Evolutionary conservation across 2,888 invertebrate genomes (phyloP).

Genomic region (Latrodectus elegans): DNA sequence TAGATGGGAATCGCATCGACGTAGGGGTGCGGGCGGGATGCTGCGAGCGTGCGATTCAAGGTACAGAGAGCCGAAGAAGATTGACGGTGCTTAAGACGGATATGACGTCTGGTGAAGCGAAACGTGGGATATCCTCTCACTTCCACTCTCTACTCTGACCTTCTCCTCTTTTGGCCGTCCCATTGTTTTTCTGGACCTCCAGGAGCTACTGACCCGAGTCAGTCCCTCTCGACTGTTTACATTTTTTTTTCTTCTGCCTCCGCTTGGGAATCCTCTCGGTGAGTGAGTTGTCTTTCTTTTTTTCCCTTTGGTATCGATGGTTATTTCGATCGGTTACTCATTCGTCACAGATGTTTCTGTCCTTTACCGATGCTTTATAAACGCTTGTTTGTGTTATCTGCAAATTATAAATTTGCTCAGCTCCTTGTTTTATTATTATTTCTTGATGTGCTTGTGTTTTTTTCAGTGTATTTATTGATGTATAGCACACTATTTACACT

Average conservation of each 20-base stretch:
- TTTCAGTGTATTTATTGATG: no score
- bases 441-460: no score
- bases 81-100: constrained; percentile 13
- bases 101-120: constrained; percentile 58
- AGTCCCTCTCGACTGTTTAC: not conserved
- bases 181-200: constrained; percentile 15
- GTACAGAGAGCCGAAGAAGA: not conserved
- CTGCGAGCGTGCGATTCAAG: not conserved
- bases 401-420: no score
- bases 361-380: no score
- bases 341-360: not conserved
- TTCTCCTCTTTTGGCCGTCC: not conserved
- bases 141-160: constrained; percentile 51
- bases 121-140: constrained; percentile 49
- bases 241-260: not conserved
- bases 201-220: constrained; percentile 28
- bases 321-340: not conserved
- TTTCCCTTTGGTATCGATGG: not conserved
- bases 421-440: no score
- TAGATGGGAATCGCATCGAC: no score
- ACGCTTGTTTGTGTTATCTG: no score
- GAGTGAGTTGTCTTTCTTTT: not conserved
- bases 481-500: no score
- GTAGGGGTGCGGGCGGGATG: no score
- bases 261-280: not conserved